phyloP scores from a whole-genome alignment of 64 coral and sea anemone species.

The Dendronephthya gigantea region DNA sequence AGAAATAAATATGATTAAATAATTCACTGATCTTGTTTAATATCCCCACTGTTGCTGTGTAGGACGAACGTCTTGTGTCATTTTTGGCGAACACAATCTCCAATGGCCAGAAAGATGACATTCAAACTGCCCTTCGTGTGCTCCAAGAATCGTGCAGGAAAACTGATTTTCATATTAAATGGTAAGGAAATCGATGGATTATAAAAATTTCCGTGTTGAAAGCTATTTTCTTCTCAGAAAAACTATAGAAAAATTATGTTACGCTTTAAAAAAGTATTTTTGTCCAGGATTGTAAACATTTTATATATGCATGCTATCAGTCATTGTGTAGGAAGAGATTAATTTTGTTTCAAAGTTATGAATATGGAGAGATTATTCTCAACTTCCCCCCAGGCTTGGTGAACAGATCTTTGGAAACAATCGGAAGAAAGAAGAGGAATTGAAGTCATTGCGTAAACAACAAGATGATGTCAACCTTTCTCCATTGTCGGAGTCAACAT shows the following conservation, averaged over 20 bases:
- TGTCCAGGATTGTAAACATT: too few species aligned
- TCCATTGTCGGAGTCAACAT: slow-evolving; percentile 46
- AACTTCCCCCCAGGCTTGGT: slow-evolving; percentile 49
- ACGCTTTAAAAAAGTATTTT: too few species aligned
- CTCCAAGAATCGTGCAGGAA: slow-evolving; percentile 56
- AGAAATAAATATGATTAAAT: neutral
- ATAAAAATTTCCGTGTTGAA: neutral
- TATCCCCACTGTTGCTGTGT: slow-evolving; percentile 25
- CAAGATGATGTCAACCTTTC: slow-evolving; percentile 41
- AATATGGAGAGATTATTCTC: neutral
- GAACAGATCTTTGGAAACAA: slow-evolving; percentile 73
- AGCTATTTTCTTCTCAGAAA: neutral
- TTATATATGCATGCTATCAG: too few species aligned
- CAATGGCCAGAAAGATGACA: slow-evolving; percentile 52
- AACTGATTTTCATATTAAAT: slow-evolving; percentile 81
- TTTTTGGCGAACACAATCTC: slow-evolving; percentile 61
- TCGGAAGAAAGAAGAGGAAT: slow-evolving; percentile 49
- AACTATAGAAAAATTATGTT: too few species aligned
- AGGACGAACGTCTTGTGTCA: slow-evolving; percentile 80
- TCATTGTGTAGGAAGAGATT: neutral
- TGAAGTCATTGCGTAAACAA: slow-evolving; percentile 31
- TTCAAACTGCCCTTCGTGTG: slow-evolving; percentile 69
- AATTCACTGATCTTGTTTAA: neutral
- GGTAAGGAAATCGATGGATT: slow-evolving; percentile 25
- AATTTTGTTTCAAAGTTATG: neutral